Base-by-base conservation (phyloP, 1,140 invertebrate genomes). In the silkworm (Bombyx mori) region DNA sequence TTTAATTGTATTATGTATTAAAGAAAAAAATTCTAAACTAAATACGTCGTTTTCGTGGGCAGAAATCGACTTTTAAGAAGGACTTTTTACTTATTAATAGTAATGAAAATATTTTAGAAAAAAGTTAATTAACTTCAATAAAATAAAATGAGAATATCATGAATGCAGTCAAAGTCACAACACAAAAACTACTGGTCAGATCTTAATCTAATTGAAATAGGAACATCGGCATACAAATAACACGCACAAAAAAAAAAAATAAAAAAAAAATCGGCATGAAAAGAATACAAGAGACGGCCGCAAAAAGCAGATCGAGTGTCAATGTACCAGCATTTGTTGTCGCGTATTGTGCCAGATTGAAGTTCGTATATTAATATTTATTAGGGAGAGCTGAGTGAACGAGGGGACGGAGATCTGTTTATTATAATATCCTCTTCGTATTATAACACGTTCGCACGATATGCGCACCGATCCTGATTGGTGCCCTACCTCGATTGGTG, bases 301-400 rank as follows among this genome's bases (percentile, higher is more conserved):
- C 75, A 77, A 76, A 79, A 79, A 77, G 71, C 74, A 82, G 81
- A 83, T 83, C 73, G 75, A 82, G 81, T 81, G 81, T 84, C 79
- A 86, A 86, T 86, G 83, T 77, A 84, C 83, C 83, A 79, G 79
- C 82, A 86, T 35, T 35, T 35, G 26, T 35, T 35, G 26, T 83
- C 72, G 66, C 53, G 66, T 69, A 76, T 77, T 75, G 78, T 77
- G 66, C 69, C 70, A 69, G 72, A 69, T 75, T 80, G 74, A 82
- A 82, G 79, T 77, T 83, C 80, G 74, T 77, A 78, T 77, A 83
- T 86, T 83, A 82, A 86, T 86, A 83, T 83, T 81, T 85, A 82
- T 85, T 83, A 77, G 76, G 73, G 77, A 77, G 79, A 76, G 68
- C 56, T 56, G 62, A 55, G 58, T 52, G 68, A 68, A 70, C 68